Percentiles rank a stretch among this genome's conserved stretches.
Conservation (phyloP, 2,888 invertebrate species). For the Sarcophaga rosellei region DNA sequence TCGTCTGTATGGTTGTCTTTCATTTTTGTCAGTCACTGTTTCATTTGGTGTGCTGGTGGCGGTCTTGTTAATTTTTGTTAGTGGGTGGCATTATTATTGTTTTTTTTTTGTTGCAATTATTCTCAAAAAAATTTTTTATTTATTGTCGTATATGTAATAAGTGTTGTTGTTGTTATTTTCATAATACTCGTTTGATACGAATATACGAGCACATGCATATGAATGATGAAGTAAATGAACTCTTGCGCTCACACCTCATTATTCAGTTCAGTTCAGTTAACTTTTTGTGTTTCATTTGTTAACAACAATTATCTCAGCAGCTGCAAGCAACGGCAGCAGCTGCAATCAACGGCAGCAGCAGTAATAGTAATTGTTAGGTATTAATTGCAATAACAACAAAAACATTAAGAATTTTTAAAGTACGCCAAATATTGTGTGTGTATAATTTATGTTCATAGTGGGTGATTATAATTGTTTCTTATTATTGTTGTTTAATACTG, state of each 20-base stretch:
- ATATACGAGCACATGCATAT: not conserved
- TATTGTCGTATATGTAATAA: too few relatives aligned
- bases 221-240: conserved; percentile 18
- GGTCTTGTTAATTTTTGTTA: too few relatives aligned
- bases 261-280: conserved; percentile 57
- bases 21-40: too few relatives aligned
- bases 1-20: too few relatives aligned
- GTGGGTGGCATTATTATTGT: not conserved
- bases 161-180: not conserved
- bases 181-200: not conserved
- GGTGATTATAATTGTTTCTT: conserved; percentile 30
- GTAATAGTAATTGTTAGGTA: too few relatives aligned
- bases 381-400: too few relatives aligned
- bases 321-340: not conserved
- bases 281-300: conserved; percentile 43
- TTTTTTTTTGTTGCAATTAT: conserved; percentile 1
- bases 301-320: conserved; percentile 1
- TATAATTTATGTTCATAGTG: conserved; percentile 4
- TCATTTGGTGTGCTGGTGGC: too few relatives aligned
- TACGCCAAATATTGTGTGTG: not conserved
- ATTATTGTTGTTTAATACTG: not conserved
- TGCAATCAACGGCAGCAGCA: not conserved
- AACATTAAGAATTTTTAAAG: too few relatives aligned
- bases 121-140: not conserved
- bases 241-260: conserved; percentile 53